A percentile compares a stretch with the other conserved stretches of the same genome.
phyloP scores from a whole-genome alignment of 1,140 invertebrate genomes.

The Parapsyche elsis region DNA sequence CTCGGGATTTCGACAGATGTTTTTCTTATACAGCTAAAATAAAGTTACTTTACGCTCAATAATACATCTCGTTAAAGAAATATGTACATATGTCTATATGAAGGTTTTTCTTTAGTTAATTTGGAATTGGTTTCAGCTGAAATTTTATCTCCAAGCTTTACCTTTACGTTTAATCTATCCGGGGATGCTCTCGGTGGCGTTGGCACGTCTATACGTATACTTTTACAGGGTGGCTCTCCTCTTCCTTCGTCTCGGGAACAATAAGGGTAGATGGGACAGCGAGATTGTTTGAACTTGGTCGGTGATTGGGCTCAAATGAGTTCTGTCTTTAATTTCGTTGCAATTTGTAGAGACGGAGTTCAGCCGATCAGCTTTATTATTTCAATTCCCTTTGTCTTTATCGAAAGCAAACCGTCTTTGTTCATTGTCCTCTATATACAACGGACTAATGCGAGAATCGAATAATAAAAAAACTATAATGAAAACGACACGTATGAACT shows the following conservation, averaged over 20 bases:
- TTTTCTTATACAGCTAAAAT: too few relatives aligned
- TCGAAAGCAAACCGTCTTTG: conserved; percentile 3
- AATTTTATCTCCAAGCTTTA: conserved; percentile 12
- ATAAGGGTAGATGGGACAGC: conserved; percentile 29
- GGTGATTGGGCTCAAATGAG: conserved; percentile 37
- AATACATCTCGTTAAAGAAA: too few relatives aligned
- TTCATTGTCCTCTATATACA: background rate
- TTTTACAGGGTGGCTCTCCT: background rate
- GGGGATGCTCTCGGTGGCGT: background rate
- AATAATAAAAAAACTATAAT: too few relatives aligned
- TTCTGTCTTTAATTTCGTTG: conserved; percentile 42
- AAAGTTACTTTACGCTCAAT: too few relatives aligned
- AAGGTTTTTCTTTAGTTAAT: too few relatives aligned
- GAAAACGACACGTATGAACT: too few relatives aligned
- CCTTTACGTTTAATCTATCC: conserved; percentile 28
- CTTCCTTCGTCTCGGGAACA: conserved; percentile 12
- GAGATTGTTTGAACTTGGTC: conserved; percentile 34
- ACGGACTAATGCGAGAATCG: too few relatives aligned
- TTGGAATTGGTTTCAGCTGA: conserved; percentile 4
- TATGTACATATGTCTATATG: background rate
- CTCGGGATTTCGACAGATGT: too few relatives aligned
- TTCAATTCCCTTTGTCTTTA: conserved; percentile 30
- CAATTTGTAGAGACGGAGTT: conserved; percentile 31
- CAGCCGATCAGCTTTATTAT: conserved; percentile 27
- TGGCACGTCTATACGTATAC: background rate